Conservation (phyloP, 2,113 vertebrate genomes). For the Nothocercus julius region DNA sequence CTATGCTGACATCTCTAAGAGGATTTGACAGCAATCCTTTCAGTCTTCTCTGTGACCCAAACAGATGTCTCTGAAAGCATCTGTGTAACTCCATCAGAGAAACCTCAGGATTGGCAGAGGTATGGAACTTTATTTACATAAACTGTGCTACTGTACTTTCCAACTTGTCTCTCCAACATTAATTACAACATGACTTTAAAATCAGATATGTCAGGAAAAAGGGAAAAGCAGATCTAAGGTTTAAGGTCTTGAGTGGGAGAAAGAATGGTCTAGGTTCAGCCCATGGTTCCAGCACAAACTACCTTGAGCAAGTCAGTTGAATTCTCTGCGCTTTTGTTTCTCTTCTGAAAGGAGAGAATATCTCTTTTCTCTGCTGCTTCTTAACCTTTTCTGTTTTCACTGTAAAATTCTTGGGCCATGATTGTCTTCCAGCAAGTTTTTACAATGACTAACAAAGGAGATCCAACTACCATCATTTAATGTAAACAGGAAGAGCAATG, state of each 20-base stretch:
- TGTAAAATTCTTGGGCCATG: neutral
- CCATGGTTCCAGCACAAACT: neutral
- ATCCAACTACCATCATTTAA: neutral
- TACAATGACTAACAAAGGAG: neutral
- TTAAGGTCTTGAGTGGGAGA: neutral
- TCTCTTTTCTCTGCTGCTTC: neutral
- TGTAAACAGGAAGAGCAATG: neutral
- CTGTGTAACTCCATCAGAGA: neutral
- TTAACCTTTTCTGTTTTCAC: neutral
- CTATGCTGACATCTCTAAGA: neutral
- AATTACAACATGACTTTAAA: constrained; percentile 1
- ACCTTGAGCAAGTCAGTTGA: neutral
- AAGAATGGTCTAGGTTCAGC: neutral
- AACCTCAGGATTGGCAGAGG: neutral
- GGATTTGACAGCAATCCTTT: neutral
- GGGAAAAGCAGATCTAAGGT: neutral
- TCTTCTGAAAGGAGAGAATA: neutral
- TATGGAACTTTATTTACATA: neutral
- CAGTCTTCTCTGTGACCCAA: neutral
- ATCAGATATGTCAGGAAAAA: neutral
- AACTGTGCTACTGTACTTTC: neutral
- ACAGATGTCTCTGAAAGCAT: neutral
- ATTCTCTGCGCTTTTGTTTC: neutral
- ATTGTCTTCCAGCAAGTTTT: neutral
- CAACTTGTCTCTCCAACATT: neutral